Evolutionary conservation across 1,140 invertebrate species (phyloP).

Genomic region (Zaprionus africanus): DNA sequence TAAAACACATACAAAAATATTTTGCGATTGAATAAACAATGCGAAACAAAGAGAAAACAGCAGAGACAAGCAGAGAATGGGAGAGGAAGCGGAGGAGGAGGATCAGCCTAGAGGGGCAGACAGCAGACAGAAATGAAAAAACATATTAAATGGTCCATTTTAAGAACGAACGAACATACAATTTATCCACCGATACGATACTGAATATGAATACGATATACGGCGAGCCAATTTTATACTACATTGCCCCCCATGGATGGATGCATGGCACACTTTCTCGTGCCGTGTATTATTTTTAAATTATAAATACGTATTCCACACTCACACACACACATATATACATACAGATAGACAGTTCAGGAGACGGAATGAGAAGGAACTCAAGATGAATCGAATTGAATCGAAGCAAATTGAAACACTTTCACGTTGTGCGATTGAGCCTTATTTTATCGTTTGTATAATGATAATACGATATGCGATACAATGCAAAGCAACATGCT

Average conservation of each 20-base stretch:
- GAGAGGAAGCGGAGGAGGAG: neutral
- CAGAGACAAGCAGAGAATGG: slow-evolving; percentile 35
- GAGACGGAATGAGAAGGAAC: neutral
- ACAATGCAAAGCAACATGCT: neutral
- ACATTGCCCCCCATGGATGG: neutral
- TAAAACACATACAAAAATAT: slow-evolving; percentile 29
- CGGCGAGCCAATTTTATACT: slow-evolving; percentile 4
- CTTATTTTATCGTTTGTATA: slow-evolving; percentile 43
- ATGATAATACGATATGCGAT: slow-evolving; percentile 13
- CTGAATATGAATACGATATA: slow-evolving; percentile 39
- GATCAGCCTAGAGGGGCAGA: neutral
- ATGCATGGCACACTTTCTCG: slow-evolving; percentile 27
- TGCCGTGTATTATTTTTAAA: slow-evolving; percentile 66
- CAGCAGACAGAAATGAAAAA: slow-evolving; percentile 19
- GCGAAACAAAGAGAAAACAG: slow-evolving; percentile 17
- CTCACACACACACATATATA: neutral
- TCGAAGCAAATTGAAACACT: neutral
- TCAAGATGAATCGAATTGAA: slow-evolving; percentile 13
- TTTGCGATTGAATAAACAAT: slow-evolving; percentile 41
- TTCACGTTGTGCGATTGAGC: slow-evolving; percentile 59
- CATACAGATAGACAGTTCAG: neutral
- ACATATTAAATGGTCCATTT: slow-evolving; percentile 80
- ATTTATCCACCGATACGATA: slow-evolving; percentile 71
- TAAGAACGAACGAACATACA: slow-evolving; percentile 59
- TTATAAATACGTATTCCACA: slow-evolving; percentile 21